These are phyloP conservation scores for Lemur catta DNA, from an alignment of 2,797 vertebrate genomes.

Conservation along the genomic window DNA sequence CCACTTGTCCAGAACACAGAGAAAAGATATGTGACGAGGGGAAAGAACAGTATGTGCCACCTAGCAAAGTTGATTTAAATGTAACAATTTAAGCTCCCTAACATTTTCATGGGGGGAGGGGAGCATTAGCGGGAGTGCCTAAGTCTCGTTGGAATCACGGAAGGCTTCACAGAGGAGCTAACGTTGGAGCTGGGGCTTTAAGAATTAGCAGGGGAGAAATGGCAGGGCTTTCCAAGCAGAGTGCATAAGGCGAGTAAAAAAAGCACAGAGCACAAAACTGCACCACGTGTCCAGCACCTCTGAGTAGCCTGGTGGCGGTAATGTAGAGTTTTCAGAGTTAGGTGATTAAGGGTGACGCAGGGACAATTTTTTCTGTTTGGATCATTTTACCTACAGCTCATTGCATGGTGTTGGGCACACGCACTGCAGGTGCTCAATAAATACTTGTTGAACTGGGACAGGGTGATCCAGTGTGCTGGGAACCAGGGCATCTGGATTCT, in stretches of 20 bases:
- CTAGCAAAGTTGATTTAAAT: constrained; percentile 34
- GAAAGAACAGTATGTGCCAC: not conserved
- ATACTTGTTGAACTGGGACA: constrained; percentile 31
- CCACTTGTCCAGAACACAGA: not conserved
- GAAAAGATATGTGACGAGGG: not conserved
- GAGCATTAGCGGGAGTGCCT: not conserved
- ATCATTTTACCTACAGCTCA: not conserved
- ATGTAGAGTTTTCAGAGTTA: not conserved
- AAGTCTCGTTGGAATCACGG: constrained; percentile 7
- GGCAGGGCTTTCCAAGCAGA: constrained; percentile 28
- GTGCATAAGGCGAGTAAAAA: not conserved
- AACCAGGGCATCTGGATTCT: not conserved
- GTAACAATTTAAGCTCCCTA: not conserved
- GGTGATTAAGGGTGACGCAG: not conserved
- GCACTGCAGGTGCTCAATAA: not conserved
- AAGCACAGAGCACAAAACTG: constrained; percentile 36
- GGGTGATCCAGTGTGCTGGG: not conserved
- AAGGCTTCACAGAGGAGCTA: constrained; percentile 42
- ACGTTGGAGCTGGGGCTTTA: constrained; percentile 36
- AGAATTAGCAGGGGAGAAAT: constrained; percentile 25
- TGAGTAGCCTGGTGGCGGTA: not conserved
- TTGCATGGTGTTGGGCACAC: not conserved
- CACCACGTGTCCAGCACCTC: not conserved
- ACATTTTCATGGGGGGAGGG: not conserved
- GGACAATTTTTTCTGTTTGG: constrained; percentile 19